Evolutionary conservation across 1,140 invertebrate species (phyloP).

Genomic region (Bradysia coprophila): DNA sequence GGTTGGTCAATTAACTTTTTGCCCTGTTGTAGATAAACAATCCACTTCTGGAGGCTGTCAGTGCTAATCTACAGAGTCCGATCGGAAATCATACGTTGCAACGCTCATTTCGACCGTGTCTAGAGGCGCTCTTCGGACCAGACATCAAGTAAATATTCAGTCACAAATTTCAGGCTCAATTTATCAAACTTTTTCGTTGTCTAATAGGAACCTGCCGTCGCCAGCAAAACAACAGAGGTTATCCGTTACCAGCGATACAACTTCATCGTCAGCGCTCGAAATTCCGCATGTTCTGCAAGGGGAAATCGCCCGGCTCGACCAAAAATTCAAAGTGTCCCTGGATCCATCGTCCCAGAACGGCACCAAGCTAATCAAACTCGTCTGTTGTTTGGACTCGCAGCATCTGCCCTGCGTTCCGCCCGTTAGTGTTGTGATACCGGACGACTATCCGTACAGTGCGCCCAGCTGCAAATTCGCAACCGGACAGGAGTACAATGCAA

Average conservation of each 20-base stretch:
- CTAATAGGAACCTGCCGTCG: constrained; percentile 9
- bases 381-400: constrained; percentile 71
- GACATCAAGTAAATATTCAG: constrained; percentile 49
- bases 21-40: constrained; percentile 38
- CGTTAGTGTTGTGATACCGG: constrained; percentile 62
- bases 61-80: constrained; percentile 61
- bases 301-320: constrained; percentile 79
- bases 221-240: constrained; percentile 12
- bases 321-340: constrained; percentile 70
- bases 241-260: constrained; percentile 7
- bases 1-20: background rate
- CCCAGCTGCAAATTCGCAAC: constrained; percentile 43
- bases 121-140: constrained; percentile 72
- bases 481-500: constrained; percentile 45
- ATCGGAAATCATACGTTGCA: constrained; percentile 80
- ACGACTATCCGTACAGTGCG: constrained; percentile 57
- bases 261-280: constrained; percentile 28
- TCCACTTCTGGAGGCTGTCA: constrained; percentile 68
- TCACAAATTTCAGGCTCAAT: background rate
- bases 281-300: constrained; percentile 82
- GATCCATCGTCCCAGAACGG: constrained; percentile 53
- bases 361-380: constrained; percentile 46
- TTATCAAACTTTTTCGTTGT: constrained; percentile 1
- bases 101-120: constrained; percentile 73
- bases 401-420: constrained; percentile 81